Evolutionary conservation across 2,888 invertebrate genomes (phyloP), one percentile per base, ranked within the genome.

Genomic region (Nemoura dubitans): DNA sequence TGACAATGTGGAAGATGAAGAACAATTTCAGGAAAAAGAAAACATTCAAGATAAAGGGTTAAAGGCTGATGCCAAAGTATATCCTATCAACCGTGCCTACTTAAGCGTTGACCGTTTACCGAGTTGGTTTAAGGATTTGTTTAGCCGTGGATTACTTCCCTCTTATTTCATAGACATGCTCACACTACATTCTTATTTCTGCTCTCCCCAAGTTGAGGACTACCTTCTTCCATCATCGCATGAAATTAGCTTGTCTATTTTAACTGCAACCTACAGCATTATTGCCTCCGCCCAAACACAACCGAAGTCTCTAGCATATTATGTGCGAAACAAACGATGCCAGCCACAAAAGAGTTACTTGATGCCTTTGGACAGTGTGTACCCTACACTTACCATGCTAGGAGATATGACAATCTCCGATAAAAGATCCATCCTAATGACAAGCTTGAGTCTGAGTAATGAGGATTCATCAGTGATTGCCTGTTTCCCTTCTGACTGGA

Each of bases 151-250:
- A 30, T 89, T 92, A 78, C 93, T 96, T 88, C 95, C 96, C 0
- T 92, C 95, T 10, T 93, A 93, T 87, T 94, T 96, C 89, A 93
- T 96, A 30, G 95, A 97, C 90, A 92, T 97, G 25, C 91, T 94
- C 86, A 93, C 93, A n/a, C 93, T 94, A 76, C 93, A 94, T 87
- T 92, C 94, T 82, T 94, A 95, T 89, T 93, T 96, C 88, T 94
- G 94, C 89, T 93, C 93, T 85, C 94, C 95, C 0, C 96, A 96
- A 92, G 94, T 96, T 6, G 97, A 97, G 91, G 94, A 96, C 90
- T 94, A 93, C 89, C 90, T 91, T 2, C 93, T 93, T 82, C 92
- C 93, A 3, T 94, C 95, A 88, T 93, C 95, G 7, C 94, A 94
- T 89, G 89, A 93, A 7, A 93, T 94, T 86, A 93, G 94, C 42